Evolutionary conservation across 1,140 invertebrate genomes (phyloP).

Genomic region (Drosophila varians): DNA sequence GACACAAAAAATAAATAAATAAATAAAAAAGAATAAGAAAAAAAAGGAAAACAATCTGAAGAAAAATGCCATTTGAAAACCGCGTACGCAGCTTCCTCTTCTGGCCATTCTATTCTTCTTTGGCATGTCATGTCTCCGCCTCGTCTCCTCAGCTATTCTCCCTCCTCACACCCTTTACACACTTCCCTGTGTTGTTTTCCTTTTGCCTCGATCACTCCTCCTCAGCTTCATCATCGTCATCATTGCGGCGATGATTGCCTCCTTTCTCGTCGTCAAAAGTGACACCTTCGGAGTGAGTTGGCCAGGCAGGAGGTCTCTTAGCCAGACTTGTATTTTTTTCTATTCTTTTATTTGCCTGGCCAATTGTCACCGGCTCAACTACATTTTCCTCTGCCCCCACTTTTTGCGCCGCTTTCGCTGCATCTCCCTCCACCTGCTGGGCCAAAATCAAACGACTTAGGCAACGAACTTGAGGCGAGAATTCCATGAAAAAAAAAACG

Average conservation of each 20-base stretch:
- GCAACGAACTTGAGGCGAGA: slow-evolving; percentile 6
- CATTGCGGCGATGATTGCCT: slow-evolving; percentile 26
- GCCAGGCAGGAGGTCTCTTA: slow-evolving; percentile 21
- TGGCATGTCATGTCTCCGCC: neutral
- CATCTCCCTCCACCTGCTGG: neutral
- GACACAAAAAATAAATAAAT: neutral
- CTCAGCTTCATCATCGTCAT: slow-evolving; percentile 2
- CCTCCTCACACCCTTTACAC: too few species aligned
- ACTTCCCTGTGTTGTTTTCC: neutral
- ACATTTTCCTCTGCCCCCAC: neutral
- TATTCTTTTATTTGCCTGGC: slow-evolving; percentile 15
- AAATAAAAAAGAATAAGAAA: neutral
- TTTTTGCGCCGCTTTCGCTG: neutral
- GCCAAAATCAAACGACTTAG: slow-evolving; percentile 13
- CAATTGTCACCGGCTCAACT: slow-evolving; percentile 36
- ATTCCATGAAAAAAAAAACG: slow-evolving; percentile 25
- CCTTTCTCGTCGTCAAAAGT: slow-evolving; percentile 39
- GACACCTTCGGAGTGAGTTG: slow-evolving; percentile 26
- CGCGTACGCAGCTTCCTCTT: slow-evolving; percentile 3
- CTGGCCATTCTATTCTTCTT: neutral
- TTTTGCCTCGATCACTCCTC: slow-evolving; percentile 11
- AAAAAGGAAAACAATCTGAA: neutral
- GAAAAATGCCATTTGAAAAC: slow-evolving; percentile 20
- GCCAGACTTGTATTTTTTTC: neutral
- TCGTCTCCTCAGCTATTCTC: neutral